These are phyloP conservation scores for Zoanthus solanderi DNA, from an alignment of 92 coral and sea anemone genomes.

Conservation along the genomic window DNA sequence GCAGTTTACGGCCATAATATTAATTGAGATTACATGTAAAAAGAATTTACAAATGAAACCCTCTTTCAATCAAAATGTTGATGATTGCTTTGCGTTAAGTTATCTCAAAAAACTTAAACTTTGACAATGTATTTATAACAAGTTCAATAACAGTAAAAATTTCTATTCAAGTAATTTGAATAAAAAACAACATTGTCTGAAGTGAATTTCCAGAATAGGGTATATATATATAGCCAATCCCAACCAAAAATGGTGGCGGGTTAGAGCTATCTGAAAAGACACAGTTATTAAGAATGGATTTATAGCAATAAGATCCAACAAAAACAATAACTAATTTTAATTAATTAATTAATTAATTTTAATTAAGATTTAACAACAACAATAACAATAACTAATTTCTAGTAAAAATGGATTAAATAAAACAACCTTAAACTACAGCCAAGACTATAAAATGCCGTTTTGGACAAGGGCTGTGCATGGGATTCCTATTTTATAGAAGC, in stretches of 20 bases:
- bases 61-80: constrained; percentile 9
- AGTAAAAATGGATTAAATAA: no score
- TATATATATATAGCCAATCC: constrained; percentile 5
- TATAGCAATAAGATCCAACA: not conserved
- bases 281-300: no score
- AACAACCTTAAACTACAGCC: no score
- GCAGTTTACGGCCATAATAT: not conserved
- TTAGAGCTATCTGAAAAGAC: no score
- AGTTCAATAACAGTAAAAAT: not conserved
- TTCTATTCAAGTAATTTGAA: constrained; percentile 1
- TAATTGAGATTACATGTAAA: not conserved
- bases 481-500: no score
- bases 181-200: constrained; percentile 12
- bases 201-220: constrained; percentile 5
- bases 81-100: constrained; percentile 1
- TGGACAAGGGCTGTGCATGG: no score
- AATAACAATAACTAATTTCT: no score
- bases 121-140: constrained; percentile 7
- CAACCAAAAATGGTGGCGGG: not conserved
- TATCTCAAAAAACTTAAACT: constrained; percentile 3
- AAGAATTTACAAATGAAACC: not conserved
- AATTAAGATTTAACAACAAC: no score
- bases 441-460: no score
- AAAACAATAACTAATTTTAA: no score
- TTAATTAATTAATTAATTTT: no score